Conservation (phyloP, 1,140 invertebrate genomes). For the Capitella teleta region DNA sequence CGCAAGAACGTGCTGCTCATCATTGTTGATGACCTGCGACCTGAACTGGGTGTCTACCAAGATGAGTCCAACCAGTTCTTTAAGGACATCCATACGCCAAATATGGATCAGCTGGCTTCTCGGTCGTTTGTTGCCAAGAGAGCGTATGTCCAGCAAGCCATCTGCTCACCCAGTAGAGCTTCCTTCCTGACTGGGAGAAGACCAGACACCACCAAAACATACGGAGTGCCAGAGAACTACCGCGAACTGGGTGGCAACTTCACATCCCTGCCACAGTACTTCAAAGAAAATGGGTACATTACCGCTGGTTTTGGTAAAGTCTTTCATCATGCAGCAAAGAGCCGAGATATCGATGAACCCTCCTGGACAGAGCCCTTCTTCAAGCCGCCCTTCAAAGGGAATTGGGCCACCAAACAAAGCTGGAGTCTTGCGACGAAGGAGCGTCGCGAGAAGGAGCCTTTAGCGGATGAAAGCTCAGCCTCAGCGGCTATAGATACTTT, state of each 20-base stretch:
- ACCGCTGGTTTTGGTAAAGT: slow-evolving; percentile 10
- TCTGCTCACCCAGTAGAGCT: slow-evolving; percentile 61
- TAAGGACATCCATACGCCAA: slow-evolving; percentile 61
- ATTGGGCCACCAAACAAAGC: background rate
- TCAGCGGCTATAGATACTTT: slow-evolving; percentile 3
- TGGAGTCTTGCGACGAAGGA: background rate
- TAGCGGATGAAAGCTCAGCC: background rate
- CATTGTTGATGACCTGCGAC: slow-evolving; percentile 69
- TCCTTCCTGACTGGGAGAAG: slow-evolving; percentile 4
- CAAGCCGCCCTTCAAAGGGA: background rate
- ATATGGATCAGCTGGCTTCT: slow-evolving; percentile 58
- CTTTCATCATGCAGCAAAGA: slow-evolving; percentile 7
- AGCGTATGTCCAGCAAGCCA: slow-evolving; percentile 56
- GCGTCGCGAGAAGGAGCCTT: background rate
- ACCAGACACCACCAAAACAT: slow-evolving; percentile 9
- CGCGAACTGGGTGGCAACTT: slow-evolving; percentile 9
- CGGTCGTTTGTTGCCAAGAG: slow-evolving; percentile 53
- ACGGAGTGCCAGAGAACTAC: slow-evolving; percentile 6
- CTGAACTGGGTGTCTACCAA: slow-evolving; percentile 55
- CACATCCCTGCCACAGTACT: slow-evolving; percentile 9
- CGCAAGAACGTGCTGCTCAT: slow-evolving; percentile 60
- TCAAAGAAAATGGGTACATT: slow-evolving; percentile 12
- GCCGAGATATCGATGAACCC: slow-evolving; percentile 5
- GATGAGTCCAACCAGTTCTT: no score
- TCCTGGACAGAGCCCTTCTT: slow-evolving; percentile 13